A percentile compares a stretch with the other conserved stretches of the same genome.
Conservation (phyloP, 2,888 invertebrate species). For the Parnassius mnemosyne region DNA sequence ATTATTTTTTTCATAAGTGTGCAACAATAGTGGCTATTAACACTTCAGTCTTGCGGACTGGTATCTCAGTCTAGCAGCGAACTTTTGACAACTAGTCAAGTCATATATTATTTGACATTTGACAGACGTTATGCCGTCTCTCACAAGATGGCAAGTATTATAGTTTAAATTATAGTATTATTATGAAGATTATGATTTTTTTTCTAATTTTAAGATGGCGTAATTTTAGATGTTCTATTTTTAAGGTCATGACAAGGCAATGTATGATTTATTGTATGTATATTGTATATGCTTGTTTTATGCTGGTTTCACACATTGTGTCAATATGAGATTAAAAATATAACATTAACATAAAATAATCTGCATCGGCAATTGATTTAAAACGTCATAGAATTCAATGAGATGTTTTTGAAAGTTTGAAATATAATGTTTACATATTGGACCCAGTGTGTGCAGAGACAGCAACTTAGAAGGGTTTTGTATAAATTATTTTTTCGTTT, state of each 20-base stretch:
- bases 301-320: constrained; percentile 7
- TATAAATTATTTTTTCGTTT: constrained; percentile 54
- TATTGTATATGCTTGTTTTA: constrained; percentile 57
- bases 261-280: constrained; percentile 45
- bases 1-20: constrained; percentile 3
- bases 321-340: background rate
- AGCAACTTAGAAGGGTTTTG: constrained; percentile 47
- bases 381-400: too few species aligned
- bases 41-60: constrained; percentile 12
- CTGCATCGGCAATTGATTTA: too few species aligned
- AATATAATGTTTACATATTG: constrained; percentile 9
- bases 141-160: constrained; percentile 57
- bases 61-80: constrained; percentile 38
- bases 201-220: constrained; percentile 73
- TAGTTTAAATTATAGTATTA: constrained; percentile 64
- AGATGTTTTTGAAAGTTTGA: constrained; percentile 2
- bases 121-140: constrained; percentile 51
- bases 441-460: constrained; percentile 10
- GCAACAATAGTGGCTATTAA: constrained; percentile 21
- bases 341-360: too few species aligned
- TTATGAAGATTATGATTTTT: constrained; percentile 51
- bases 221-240: constrained; percentile 73
- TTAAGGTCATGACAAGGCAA: constrained; percentile 74
- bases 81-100: constrained; percentile 72
- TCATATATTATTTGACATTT: constrained; percentile 57